A percentile compares a stretch with the other conserved stretches of the same genome.
Conservation (phyloP, 2,888 invertebrate species). For the Amphipoea lucens region DNA sequence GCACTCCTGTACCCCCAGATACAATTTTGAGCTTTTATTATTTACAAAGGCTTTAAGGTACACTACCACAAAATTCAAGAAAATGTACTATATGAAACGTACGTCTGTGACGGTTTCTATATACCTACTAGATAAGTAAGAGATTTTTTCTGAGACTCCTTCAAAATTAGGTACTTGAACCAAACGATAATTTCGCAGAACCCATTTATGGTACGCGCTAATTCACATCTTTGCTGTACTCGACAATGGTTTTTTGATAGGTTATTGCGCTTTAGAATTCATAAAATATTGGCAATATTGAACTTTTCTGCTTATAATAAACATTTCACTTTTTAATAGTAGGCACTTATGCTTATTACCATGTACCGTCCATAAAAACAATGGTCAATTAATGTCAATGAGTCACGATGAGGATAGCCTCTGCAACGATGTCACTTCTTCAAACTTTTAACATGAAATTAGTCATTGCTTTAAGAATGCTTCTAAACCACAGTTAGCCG, state of each 20-base stretch:
- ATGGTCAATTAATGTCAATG: slow-evolving; percentile 54
- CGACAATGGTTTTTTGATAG: not conserved
- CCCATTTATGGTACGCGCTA: slow-evolving; percentile 14
- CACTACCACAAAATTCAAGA: not conserved
- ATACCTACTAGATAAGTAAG: not conserved
- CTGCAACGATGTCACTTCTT: slow-evolving; percentile 46
- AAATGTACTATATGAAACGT: not conserved
- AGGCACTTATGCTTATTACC: slow-evolving; percentile 1
- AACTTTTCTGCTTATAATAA: not conserved
- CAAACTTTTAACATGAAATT: slow-evolving; percentile 60
- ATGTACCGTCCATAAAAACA: slow-evolving; percentile 49
- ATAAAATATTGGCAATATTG: not conserved
- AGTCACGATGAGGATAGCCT: slow-evolving; percentile 53
- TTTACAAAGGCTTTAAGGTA: slow-evolving; percentile 9
- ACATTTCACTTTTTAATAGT: slow-evolving; percentile 4
- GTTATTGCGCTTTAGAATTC: not conserved
- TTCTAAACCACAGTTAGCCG: slow-evolving; percentile 61
- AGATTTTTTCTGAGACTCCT: not conserved
- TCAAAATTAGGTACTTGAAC: not conserved
- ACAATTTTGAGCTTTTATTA: slow-evolving; percentile 18
- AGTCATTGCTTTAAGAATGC: slow-evolving; percentile 58
- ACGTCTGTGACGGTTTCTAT: not conserved
- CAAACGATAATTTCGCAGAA: not conserved
- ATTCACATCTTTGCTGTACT: slow-evolving; percentile 14
- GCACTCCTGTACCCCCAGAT: no score